Conservation (phyloP, 2,888 invertebrate genomes). For the Apamea crenata region DNA sequence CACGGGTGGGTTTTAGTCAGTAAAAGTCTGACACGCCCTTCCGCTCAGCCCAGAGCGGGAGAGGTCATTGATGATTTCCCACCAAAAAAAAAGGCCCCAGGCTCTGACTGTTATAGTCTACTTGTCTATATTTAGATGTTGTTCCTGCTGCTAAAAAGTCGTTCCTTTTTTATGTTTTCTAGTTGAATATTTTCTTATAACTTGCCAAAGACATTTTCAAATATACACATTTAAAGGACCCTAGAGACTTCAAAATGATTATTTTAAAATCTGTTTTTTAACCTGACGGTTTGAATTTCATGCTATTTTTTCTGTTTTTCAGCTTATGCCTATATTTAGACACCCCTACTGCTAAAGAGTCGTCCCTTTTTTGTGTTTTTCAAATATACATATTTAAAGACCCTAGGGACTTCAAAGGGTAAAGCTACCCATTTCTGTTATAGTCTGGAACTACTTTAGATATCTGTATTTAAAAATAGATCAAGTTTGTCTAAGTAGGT, state of each 20-base stretch:
- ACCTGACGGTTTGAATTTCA: neutral
- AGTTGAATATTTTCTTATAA: neutral
- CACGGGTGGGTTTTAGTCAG: no score
- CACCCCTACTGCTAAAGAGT: neutral
- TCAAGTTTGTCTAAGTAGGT: constrained; percentile 15
- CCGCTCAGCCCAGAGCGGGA: no score
- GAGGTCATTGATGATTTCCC: no score
- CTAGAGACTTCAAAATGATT: neutral
- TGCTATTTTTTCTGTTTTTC: neutral
- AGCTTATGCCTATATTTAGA: neutral
- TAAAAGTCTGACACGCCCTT: no score
- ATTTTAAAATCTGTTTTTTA: no score
- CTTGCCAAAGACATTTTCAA: neutral
- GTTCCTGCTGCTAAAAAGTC: neutral
- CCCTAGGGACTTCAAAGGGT: neutral
- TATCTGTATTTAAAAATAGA: constrained; percentile 7
- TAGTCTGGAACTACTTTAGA: neutral
- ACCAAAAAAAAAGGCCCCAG: no score
- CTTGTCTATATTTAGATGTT: neutral
- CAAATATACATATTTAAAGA: neutral
- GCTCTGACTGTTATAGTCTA: neutral
- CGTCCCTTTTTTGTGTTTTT: neutral
- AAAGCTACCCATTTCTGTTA: constrained; percentile 2
- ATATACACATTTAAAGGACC: neutral
- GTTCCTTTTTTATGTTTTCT: neutral